These are phyloP conservation scores for Drosophila truncata DNA, from an alignment of 1,140 invertebrate genomes.

Conservation along the genomic window DNA sequence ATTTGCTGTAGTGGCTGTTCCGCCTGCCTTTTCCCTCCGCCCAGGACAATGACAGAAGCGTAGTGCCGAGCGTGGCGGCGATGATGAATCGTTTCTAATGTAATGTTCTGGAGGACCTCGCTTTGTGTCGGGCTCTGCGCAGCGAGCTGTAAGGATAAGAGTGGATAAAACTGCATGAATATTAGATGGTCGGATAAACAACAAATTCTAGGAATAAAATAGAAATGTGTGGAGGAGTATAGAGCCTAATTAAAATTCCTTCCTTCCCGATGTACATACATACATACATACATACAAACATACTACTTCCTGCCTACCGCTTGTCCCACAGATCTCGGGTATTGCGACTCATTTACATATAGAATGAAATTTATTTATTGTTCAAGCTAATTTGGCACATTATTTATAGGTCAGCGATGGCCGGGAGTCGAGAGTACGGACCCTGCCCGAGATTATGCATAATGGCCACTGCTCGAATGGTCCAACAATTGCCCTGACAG, in stretches of 20 bases:
- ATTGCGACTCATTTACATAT: constrained; percentile 61
- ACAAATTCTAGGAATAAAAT: not conserved
- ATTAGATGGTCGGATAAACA: constrained; percentile 2
- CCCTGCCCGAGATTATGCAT: constrained; percentile 51
- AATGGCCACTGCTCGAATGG: constrained; percentile 51
- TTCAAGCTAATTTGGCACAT: constrained; percentile 63
- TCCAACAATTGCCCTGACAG: constrained; percentile 31
- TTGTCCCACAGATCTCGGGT: constrained; percentile 12
- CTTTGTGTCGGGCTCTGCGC: not conserved
- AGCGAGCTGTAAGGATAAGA: constrained; percentile 11
- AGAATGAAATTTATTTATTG: constrained; percentile 74
- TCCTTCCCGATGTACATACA: not conserved
- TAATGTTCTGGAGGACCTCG: constrained; percentile 49
- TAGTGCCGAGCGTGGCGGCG: constrained; percentile 31
- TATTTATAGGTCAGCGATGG: constrained; percentile 70
- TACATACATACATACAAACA: no score
- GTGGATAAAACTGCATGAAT: constrained; percentile 28
- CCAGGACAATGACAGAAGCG: constrained; percentile 30
- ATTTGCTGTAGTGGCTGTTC: constrained; percentile 72
- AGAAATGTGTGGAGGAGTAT: not conserved
- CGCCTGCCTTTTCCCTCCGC: constrained; percentile 6
- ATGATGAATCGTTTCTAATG: constrained; percentile 75
- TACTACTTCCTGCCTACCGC: not conserved
- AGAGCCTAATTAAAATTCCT: constrained; percentile 25
- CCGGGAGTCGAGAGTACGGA: not conserved